Base-by-base conservation (phyloP, 1,140 invertebrate genomes). In the Stegodyphus dumicola region DNA sequence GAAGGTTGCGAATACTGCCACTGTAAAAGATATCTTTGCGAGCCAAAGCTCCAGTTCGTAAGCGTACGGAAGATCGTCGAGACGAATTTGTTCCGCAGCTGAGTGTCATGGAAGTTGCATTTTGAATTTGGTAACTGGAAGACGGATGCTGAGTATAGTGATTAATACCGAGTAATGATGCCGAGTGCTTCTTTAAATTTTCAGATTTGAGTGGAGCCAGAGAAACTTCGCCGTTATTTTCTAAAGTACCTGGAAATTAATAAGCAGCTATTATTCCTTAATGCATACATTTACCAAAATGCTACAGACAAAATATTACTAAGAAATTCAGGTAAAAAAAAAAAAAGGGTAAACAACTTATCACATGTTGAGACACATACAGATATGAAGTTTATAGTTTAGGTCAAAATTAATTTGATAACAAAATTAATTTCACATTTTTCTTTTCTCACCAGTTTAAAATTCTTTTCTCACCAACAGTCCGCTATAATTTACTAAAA, bases 1-100 rank as follows among this genome's bases (percentile, higher is more conserved):
- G 18, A 7, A 94, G 90, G 89, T 94, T 95, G 51, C 93, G 92
- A 78, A 96, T 91, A 88, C 94, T 95, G 79, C 95, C 95, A 88
- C 94, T 94, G 89, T 97, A 97, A 88, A 98, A 94, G 2, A 97
- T 94, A 90, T 98, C 96, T 66, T 95, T 95, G 48, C 95, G 92
- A 89, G 95, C 93, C 92, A 97, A 56, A 87, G 90, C 77, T 84
- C 88, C 83, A 49, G 48, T 71, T 9, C 81, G 71, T 18, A 85
- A 13, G 17, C 74, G 81, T 6, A 85, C 6, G 1, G 81, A 85
- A 17, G 81, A 85, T 33, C 73, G 33, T 48, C 80, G n/a, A 7
- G 80, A 83, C 18, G 70, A 83, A 6, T 52, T 75, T 10, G 77
- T 80, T 9, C 77, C 77, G 17, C 67, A 71, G 13, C 81, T 85